Conservation (phyloP, 1,140 invertebrate genomes). For the Drosophila triauraria region DNA sequence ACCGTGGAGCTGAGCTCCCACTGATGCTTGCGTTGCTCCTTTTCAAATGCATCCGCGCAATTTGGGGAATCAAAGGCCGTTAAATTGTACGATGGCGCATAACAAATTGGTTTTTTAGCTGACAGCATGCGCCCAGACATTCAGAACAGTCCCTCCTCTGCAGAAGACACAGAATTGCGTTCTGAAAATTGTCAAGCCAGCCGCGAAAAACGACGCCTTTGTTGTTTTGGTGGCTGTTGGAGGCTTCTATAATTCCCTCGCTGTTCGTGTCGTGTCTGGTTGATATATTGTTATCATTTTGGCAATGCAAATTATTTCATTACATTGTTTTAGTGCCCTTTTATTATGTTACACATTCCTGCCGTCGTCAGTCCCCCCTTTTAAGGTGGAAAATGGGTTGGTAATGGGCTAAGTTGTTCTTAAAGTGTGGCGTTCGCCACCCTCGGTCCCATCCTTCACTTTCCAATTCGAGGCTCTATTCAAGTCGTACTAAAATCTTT, state of each 20-base stretch:
- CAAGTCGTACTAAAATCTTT: conserved; percentile 56
- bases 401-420: not conserved
- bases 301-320: conserved; percentile 83
- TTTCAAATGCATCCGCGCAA: conserved; percentile 54
- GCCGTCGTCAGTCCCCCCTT: not conserved
- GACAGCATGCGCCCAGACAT: conserved; percentile 61
- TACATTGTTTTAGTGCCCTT: conserved; percentile 70
- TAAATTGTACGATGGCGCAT: conserved; percentile 70
- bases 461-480: not conserved
- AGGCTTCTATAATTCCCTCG: conserved; percentile 55
- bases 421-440: not conserved
- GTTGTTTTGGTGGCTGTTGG: conserved; percentile 42
- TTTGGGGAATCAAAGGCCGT: conserved; percentile 73
- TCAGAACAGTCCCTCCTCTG: conserved; percentile 28
- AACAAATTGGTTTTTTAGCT: conserved; percentile 75
- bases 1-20: not conserved
- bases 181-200: conserved; percentile 54
- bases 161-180: conserved; percentile 19
- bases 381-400: not conserved
- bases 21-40: conserved; percentile 14
- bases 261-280: conserved; percentile 51
- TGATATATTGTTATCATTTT: conserved; percentile 84
- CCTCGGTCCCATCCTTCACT: not conserved
- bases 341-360: conserved; percentile 65
- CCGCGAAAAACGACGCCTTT: conserved; percentile 41